Evolutionary conservation across 2,113 vertebrate genomes (phyloP).

Genomic region (Camarhynchus parvulus): DNA sequence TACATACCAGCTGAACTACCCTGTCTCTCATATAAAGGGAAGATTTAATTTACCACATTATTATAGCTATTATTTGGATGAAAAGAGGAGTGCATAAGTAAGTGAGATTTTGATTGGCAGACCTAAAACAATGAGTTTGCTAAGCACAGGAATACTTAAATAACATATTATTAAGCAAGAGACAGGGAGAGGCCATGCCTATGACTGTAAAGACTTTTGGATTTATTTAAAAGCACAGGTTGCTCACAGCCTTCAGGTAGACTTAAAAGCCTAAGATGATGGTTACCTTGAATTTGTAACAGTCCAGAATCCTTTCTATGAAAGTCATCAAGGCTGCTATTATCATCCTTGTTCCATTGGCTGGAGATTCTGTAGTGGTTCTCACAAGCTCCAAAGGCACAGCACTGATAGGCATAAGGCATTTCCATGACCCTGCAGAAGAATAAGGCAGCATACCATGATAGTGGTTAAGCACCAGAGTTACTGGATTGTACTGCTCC

Average conservation of each 20-base stretch:
- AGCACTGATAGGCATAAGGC: slow-evolving; percentile 94
- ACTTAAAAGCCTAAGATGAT: background rate
- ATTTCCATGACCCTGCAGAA: slow-evolving; percentile 89
- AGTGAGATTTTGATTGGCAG: background rate
- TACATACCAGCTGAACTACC: background rate
- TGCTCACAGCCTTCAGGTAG: background rate
- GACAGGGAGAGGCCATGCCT: background rate
- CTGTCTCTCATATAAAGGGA: background rate
- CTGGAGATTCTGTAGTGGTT: slow-evolving; percentile 75
- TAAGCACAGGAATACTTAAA: background rate
- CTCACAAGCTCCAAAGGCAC: slow-evolving; percentile 87
- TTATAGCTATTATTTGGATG: background rate
- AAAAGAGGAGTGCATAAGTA: background rate
- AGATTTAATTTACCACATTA: background rate
- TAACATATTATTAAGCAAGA: background rate
- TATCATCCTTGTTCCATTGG: slow-evolving; percentile 80
- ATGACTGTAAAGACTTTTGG: background rate
- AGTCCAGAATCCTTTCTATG: slow-evolving; percentile 77
- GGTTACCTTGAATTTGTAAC: slow-evolving; percentile 80
- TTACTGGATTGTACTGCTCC: background rate
- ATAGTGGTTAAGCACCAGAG: background rate
- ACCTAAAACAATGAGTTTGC: background rate
- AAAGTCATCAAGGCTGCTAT: slow-evolving; percentile 74
- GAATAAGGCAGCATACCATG: slow-evolving; percentile 3
- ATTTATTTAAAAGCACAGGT: background rate